Evolutionary conservation across 2,113 vertebrate genomes (phyloP), one percentile per base, ranked within the genome.

Genomic region (Sterna hirundo): DNA sequence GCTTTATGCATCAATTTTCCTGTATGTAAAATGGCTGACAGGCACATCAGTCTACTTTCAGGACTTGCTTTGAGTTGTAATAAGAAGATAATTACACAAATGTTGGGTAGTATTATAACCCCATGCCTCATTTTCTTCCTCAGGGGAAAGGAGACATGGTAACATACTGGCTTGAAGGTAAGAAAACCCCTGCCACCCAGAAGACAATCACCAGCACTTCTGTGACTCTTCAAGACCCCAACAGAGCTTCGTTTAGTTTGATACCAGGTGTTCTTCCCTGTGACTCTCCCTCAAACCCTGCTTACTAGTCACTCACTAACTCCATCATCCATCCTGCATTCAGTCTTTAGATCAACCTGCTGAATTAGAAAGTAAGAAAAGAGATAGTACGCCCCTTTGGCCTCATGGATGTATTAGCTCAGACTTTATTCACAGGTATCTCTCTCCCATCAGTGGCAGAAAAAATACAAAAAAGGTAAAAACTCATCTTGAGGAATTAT

Each of bases 91-190:
- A 47, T 82, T 57, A 60, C 25, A 84, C 8, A 85, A 55, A 47
- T 79, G 15, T 20, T 15, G 30, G 13, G 13, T 75, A 30, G 2
- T 49, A 13, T 47, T 92, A 16, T 65, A 88, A 69, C 15, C 22
- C 8, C 13, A 34, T 58, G 5, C 93, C 49, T 79, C 34, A 61
- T 92, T 95, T 90, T 93, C 80, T 70, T 96, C 83, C 58, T 51
- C 52, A 98, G 98, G 98, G 98, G 4, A 99, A 99, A 97, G 98
- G 99, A 15, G 98, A 99, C 92, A 99, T 99, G 98, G 97, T 98
- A 75, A 99, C 98, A 2, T 98, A 98, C 89, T 99, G 98, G 98
- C 96, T 99, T 80, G 98, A 98, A 94, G 98, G 98, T 36, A 99
- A 98, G 92, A 98, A 98, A 91, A 66, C 75, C 16, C 58, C 82